A percentile compares a stretch with the other conserved stretches of the same genome.
phyloP scores from a whole-genome alignment of 2,797 vertebrate genomes.

The Phataginus tetradactyla region DNA sequence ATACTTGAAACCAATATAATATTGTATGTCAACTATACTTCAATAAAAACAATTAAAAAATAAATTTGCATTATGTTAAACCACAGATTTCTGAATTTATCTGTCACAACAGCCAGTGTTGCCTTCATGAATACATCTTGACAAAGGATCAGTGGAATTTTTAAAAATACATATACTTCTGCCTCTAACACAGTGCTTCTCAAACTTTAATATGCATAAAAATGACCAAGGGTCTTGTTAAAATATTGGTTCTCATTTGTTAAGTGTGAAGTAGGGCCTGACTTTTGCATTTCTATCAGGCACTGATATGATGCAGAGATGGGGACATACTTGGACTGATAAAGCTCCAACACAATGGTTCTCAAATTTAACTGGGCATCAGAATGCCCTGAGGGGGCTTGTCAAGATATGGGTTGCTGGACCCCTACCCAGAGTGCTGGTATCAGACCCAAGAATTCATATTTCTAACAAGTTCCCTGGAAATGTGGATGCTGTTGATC shows the following conservation, averaged over 20 bases:
- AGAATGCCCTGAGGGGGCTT: neutral
- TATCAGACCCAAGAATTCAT: neutral
- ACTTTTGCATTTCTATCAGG: neutral
- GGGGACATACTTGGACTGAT: neutral
- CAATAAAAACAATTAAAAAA: neutral
- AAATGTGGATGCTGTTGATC: neutral
- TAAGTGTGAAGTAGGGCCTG: neutral
- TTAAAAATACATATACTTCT: neutral
- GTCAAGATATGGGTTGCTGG: neutral
- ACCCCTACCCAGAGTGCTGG: neutral
- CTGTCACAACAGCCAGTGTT: neutral
- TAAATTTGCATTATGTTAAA: neutral
- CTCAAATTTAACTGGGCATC: neutral
- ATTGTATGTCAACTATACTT: too few species aligned
- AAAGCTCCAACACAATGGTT: neutral
- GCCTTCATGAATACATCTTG: neutral
- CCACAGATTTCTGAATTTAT: neutral
- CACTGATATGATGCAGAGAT: neutral
- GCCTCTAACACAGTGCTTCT: neutral
- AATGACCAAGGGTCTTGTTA: neutral
- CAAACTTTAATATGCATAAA: neutral
- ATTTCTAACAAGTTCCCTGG: neutral
- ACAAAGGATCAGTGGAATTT: neutral
- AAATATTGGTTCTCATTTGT: neutral
- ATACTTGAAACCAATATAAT: too few species aligned